Evolutionary conservation across 2,113 vertebrate genomes (phyloP).

Genomic region (Crypturellus undulatus): DNA sequence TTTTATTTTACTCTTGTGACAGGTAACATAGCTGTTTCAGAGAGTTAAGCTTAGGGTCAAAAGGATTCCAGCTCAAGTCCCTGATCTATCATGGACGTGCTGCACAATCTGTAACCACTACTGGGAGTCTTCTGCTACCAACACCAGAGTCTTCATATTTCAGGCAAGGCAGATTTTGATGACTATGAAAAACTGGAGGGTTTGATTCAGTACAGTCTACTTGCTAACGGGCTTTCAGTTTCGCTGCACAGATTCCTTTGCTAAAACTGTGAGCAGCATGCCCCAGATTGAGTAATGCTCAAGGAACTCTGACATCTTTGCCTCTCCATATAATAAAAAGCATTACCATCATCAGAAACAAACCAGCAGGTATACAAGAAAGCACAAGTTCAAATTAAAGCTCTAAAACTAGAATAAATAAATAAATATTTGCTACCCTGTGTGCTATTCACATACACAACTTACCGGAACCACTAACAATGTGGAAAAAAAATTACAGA

Average conservation of each 20-base stretch:
- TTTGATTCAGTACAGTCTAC: neutral
- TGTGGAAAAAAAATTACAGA: slow-evolving; percentile 92
- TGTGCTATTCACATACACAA: neutral
- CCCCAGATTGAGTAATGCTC: neutral
- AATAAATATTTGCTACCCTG: neutral
- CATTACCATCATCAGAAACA: neutral
- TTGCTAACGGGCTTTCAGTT: neutral
- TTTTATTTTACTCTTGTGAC: neutral
- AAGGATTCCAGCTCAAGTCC: neutral
- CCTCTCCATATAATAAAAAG: neutral
- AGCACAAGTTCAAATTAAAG: neutral
- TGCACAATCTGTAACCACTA: neutral
- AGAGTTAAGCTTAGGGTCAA: neutral
- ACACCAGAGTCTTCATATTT: neutral
- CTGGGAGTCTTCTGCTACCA: neutral
- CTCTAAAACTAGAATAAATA: neutral
- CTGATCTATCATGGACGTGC: neutral
- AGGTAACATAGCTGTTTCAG: neutral
- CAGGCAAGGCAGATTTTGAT: neutral
- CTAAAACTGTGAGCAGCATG: neutral
- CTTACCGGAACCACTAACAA: slow-evolving; percentile 93
- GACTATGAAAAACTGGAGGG: too few relatives aligned
- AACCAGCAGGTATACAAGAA: neutral
- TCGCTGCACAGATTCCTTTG: too few relatives aligned
- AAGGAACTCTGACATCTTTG: neutral